Conservation (phyloP, 1,140 invertebrate genomes). For the Tetramorium alpestre region DNA sequence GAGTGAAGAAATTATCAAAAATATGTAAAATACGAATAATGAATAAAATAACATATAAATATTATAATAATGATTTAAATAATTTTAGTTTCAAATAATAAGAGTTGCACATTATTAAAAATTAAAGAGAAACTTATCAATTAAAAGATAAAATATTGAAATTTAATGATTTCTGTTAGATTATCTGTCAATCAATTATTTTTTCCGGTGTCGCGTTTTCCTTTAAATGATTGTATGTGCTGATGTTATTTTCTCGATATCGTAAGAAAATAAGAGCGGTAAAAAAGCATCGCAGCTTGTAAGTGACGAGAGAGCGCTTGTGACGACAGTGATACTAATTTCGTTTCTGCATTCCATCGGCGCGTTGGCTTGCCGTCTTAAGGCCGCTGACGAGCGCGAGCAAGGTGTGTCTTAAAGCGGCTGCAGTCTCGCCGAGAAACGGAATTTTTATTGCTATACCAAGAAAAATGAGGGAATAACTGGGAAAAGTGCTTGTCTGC, state of each 20-base stretch:
- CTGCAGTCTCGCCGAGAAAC: constrained; percentile 29
- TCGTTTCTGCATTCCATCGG: constrained; percentile 75
- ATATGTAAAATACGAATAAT: not conserved
- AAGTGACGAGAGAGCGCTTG: constrained; percentile 60
- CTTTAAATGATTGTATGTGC: constrained; percentile 42
- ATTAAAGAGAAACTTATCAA: not conserved
- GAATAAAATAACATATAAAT: not conserved
- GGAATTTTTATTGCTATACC: constrained; percentile 41
- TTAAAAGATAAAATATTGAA: not conserved
- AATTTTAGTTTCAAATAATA: not conserved
- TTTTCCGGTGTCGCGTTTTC: constrained; percentile 41
- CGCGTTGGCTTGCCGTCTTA: constrained; percentile 64
- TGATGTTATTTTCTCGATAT: constrained; percentile 21
- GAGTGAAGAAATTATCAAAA: not conserved
- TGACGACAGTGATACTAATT: constrained; percentile 75
- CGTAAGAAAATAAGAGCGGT: constrained; percentile 24
- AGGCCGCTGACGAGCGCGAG: constrained; percentile 40
- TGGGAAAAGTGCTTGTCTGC: not conserved
- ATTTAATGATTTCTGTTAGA: not conserved
- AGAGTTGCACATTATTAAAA: not conserved
- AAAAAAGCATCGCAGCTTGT: constrained; percentile 60
- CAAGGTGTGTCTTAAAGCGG: constrained; percentile 29
- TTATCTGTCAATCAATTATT: not conserved
- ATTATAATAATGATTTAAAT: constrained; percentile 9
- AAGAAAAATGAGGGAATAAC: constrained; percentile 31